These are phyloP conservation scores for Asarcornis scutulata DNA, from an alignment of 2,113 vertebrate species.

Conservation along the genomic window DNA sequence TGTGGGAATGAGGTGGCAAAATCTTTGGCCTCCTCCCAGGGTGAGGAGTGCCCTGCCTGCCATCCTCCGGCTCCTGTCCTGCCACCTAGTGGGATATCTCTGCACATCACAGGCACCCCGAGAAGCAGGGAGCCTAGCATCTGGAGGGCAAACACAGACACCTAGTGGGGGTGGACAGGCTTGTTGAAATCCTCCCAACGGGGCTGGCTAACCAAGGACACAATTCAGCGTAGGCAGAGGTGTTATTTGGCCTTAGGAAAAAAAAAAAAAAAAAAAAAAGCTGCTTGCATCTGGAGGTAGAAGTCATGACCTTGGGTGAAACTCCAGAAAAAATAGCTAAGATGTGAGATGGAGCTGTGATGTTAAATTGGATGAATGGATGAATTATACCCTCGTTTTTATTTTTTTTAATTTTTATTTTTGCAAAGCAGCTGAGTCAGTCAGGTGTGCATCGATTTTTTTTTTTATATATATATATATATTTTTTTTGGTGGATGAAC, in stretches of 20 bases:
- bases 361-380: neutral
- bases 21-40: neutral
- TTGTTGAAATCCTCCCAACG: neutral
- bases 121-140: neutral
- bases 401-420: neutral
- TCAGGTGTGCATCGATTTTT: neutral
- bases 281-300: neutral
- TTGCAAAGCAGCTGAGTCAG: neutral
- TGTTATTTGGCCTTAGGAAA: neutral
- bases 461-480: too few species aligned
- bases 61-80: neutral
- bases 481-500: neutral
- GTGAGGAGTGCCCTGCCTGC: neutral
- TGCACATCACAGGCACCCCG: neutral
- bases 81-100: slow-evolving; percentile 8
- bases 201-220: neutral
- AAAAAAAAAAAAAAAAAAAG: neutral
- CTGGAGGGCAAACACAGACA: neutral
- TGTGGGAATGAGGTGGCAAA: neutral
- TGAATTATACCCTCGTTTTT: neutral
- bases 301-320: neutral
- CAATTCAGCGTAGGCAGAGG: neutral
- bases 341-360: accelerated
- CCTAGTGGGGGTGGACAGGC: accelerated
- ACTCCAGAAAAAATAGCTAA: neutral